Base-by-base conservation (phyloP, 2,888 invertebrate species). In the Serrognathus titanus region DNA sequence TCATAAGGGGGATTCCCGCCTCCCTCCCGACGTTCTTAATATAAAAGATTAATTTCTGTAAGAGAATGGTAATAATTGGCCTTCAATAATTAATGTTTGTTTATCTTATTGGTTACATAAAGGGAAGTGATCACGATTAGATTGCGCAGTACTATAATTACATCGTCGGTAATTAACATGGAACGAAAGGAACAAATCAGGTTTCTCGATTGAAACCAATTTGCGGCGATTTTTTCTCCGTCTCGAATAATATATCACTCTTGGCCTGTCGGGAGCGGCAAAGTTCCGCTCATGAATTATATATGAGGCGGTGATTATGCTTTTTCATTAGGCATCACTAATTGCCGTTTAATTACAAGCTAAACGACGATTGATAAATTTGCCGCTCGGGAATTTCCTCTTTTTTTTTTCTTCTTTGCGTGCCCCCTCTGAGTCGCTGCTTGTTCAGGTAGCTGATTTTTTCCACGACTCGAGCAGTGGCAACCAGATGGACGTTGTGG, bases 401-500 rank as follows among this genome's bases (percentile, higher is more conserved):
- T 52, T n/a, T 13, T 16, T 48, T 36, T 37, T 48, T 52, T 43
- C 12, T 16, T 13, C 36, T 40, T 50, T 39, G 8, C 12, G 16
- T 9, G 10, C 12, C 16, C 16, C 16, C 16, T 3, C 16, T 47
- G 38, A 37, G 12, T 36, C 16, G 16, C 3, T 16, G 16, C 16
- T 16, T 16, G 16, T 16, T 16, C 9, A 78, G 79, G 78, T 77
- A 45, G 71, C 78, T 2, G 77, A 79, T 70, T 77, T 68, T 63
- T 80, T 77, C 66, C 78, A 79, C 59, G 80, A 80, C 59, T 64
- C 71, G 1, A 73, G 80, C 35, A 76, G 80, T 41, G 85, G 85
- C 9, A 82, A 83, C 66, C 79, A 81, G 57, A 78, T 85, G 65
- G 83, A 85, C 66, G 78, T 85, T 31, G 80, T 81, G 4, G 75